A percentile compares a stretch with the other conserved stretches of the same genome.
These are phyloP conservation scores for Xerus rutilus DNA, from an alignment of 2,797 vertebrate species.

Conservation along the genomic window DNA sequence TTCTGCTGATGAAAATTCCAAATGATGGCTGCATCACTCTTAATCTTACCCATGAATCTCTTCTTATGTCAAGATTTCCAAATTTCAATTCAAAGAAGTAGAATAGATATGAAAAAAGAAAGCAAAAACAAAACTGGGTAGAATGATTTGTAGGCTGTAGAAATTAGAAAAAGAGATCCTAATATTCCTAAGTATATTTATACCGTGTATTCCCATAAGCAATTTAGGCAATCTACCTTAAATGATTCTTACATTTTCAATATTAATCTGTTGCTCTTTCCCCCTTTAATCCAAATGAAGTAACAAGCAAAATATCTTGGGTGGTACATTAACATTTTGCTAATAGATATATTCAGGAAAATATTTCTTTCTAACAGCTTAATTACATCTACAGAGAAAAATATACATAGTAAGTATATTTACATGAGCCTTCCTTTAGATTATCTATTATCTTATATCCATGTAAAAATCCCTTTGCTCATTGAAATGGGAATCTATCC, in stretches of 20 bases:
- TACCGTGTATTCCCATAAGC: neutral
- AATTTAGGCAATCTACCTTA: conserved; percentile 3
- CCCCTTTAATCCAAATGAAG: conserved; percentile 49
- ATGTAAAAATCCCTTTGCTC: conserved; percentile 25
- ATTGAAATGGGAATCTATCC: conserved; percentile 29
- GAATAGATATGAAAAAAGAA: neutral
- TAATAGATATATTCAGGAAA: conserved; percentile 68
- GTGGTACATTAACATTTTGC: conserved; percentile 61
- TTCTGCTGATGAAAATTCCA: neutral
- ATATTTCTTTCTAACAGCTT: conserved; percentile 63
- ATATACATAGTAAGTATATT: conserved; percentile 54
- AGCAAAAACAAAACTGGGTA: neutral
- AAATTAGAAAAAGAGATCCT: neutral
- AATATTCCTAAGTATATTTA: neutral
- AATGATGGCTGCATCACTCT: neutral
- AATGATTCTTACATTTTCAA: conserved; percentile 44
- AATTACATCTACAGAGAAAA: conserved; percentile 61
- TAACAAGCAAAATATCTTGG: conserved; percentile 71
- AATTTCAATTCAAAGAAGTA: conserved; percentile 40
- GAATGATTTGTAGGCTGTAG: neutral
- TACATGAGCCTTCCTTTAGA: conserved; percentile 25
- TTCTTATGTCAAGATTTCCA: neutral
- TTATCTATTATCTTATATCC: neutral
- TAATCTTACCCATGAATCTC: neutral
- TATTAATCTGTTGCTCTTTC: conserved; percentile 48